Evolutionary conservation across 2,888 invertebrate species (phyloP), one percentile per base, ranked within the genome.

Genomic region (Monopis laevigella): DNA sequence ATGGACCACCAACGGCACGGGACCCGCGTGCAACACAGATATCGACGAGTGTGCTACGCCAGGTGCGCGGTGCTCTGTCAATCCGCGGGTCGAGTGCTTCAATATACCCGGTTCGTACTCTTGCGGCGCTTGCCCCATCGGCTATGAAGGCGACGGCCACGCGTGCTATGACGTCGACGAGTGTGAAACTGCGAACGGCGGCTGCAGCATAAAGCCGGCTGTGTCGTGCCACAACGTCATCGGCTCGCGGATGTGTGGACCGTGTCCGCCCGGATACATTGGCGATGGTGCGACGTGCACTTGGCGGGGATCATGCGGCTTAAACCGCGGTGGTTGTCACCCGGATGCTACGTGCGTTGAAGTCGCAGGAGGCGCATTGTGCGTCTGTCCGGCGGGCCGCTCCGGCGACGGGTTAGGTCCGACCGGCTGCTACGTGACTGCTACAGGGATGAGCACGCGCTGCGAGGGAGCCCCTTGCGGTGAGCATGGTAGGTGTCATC

Each of bases 111-210:
- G 98, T 2, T 86, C 90, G 2, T 98, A 93, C 68, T 82, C 83
- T 43, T 98, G 98, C 62, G 94, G 90, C 1, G 82, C 84, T n/a
- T 98, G 98, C 67, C 95, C 96, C 1, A 54, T 75, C 50, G 92
- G 97, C 2, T 94, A 89, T 54, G 86, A 88, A 41, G 97, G 97
- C 18, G 93, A 93, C 66, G 97, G 97, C 1, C 87, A 87, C 55
- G 84, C 84, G 29, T 98, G 98, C 59, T 74, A 77, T 2, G 98
- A 98, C 61, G 84, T 97, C 39, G 88, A 98, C 59, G 98, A 98
- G 71, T 98, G 98, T 62, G 68, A 82, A 11, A 65, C 74, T 1
- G 92, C 94, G 58, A 92, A 92, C 56, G 96, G 97, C 1, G 97
- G 97, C 3, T 98, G 98, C 63, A 96, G 94, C 50, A 60, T 77